These are phyloP conservation scores for Drosophila bunnanda DNA, from an alignment of 2,888 invertebrate species.

Conservation along the genomic window DNA sequence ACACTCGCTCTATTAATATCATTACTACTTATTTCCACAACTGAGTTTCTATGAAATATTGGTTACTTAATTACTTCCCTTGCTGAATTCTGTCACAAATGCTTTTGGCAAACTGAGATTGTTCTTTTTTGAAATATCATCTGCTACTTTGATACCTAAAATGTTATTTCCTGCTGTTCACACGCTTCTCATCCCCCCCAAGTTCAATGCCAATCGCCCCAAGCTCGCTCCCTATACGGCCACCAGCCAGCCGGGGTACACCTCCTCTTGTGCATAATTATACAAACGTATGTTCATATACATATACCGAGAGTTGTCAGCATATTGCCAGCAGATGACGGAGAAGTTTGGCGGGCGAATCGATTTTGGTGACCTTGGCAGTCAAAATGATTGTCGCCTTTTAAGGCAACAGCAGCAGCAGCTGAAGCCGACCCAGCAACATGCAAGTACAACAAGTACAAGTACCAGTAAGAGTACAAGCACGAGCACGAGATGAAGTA, in stretches of 20 bases:
- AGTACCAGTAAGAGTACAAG: too few relatives aligned
- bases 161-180: constrained; percentile 20
- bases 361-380: constrained; percentile 75
- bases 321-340: constrained; percentile 55
- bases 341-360: constrained; percentile 59
- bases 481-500: constrained; percentile 17
- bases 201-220: constrained; percentile 34
- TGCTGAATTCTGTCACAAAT: not conserved
- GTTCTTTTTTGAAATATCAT: not conserved
- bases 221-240: constrained; percentile 23
- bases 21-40: not conserved
- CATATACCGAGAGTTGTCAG: constrained; percentile 41
- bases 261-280: constrained; percentile 33
- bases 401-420: constrained; percentile 56
- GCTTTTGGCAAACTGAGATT: not conserved
- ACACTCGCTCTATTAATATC: not conserved
- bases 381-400: constrained; percentile 69
- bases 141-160: constrained; percentile 1
- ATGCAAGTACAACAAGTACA: constrained; percentile 47
- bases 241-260: constrained; percentile 19
- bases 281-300: constrained; percentile 1
- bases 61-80: not conserved
- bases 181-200: constrained; percentile 29
- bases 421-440: constrained; percentile 13
- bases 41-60: not conserved